Evolutionary conservation across 2,113 vertebrate genomes (phyloP).

Genomic region (Sylvilagus bachmani): DNA sequence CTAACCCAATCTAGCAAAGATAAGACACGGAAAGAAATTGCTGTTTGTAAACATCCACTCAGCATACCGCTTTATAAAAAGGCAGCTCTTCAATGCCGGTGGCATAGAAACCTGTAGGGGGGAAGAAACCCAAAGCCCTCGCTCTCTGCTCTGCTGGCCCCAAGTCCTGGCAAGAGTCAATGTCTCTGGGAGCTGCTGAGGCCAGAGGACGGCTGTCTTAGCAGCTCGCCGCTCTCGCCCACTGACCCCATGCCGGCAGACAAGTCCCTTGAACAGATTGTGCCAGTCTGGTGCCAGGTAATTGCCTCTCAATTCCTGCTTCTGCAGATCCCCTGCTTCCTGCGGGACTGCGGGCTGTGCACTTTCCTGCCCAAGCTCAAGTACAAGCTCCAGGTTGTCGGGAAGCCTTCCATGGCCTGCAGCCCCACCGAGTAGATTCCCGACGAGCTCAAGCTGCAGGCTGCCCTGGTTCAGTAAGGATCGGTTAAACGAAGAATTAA

Average conservation of each 20-base stretch:
- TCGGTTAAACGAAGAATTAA: background rate
- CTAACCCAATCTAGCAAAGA: background rate
- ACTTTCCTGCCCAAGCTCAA: background rate
- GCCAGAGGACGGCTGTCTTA: background rate
- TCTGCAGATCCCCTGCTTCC: constrained; percentile 35
- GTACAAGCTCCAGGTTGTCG: background rate
- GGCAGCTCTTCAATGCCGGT: background rate
- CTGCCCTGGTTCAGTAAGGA: background rate
- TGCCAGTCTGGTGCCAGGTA: constrained; percentile 60
- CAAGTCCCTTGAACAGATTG: constrained; percentile 79
- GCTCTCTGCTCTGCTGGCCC: background rate
- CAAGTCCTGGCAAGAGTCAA: background rate
- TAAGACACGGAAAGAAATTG: background rate
- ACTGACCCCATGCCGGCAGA: constrained; percentile 43
- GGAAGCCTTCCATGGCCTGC: background rate
- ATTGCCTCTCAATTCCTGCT: constrained; percentile 52
- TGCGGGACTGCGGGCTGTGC: background rate
- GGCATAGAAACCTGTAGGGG: background rate
- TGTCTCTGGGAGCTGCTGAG: background rate
- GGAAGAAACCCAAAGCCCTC: background rate
- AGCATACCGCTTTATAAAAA: background rate
- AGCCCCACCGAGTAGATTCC: rapidly evolving
- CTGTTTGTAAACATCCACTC: background rate
- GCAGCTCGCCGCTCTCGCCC: background rate
- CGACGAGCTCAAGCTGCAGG: background rate